phyloP scores from a whole-genome alignment of 2,113 vertebrate genomes.

The Chlamydotis undulata region DNA sequence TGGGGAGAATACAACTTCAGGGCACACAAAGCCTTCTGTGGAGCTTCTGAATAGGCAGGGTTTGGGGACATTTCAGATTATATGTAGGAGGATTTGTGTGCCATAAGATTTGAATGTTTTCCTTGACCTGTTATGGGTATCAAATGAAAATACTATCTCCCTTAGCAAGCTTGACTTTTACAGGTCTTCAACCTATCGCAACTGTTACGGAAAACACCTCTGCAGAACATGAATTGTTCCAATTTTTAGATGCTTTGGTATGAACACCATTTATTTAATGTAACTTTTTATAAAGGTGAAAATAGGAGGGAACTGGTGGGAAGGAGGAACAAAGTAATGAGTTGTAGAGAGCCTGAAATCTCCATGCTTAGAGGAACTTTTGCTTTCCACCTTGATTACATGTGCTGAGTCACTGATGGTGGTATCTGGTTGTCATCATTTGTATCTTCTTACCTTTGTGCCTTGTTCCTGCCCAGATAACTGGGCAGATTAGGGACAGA shows the following conservation, averaged over 20 bases:
- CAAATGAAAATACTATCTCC: not conserved
- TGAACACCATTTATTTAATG: not conserved
- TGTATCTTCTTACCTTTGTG: not conserved
- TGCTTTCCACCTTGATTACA: not conserved
- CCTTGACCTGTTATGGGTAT: not conserved
- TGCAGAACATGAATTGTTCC: not conserved
- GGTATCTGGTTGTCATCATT: not conserved
- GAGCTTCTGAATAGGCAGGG: not conserved
- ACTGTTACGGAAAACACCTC: not conserved
- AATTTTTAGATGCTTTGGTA: not conserved
- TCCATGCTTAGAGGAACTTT: not conserved
- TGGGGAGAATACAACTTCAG: not conserved
- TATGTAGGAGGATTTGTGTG: not conserved
- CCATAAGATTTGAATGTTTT: not conserved
- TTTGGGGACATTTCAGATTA: not conserved
- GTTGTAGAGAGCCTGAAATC: not conserved
- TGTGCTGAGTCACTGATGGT: not conserved
- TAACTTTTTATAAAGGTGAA: not conserved
- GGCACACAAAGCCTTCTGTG: not conserved
- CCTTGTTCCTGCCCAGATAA: not conserved
- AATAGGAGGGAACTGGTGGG: not conserved
- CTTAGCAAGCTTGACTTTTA: not conserved
- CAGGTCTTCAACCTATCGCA: not conserved
- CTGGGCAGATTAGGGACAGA: not conserved
- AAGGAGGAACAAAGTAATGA: not conserved